Percentiles rank a stretch among this genome's conserved stretches.
Evolutionary conservation across 2,888 invertebrate species (phyloP).

Genomic region (Scaeva pyrastri): DNA sequence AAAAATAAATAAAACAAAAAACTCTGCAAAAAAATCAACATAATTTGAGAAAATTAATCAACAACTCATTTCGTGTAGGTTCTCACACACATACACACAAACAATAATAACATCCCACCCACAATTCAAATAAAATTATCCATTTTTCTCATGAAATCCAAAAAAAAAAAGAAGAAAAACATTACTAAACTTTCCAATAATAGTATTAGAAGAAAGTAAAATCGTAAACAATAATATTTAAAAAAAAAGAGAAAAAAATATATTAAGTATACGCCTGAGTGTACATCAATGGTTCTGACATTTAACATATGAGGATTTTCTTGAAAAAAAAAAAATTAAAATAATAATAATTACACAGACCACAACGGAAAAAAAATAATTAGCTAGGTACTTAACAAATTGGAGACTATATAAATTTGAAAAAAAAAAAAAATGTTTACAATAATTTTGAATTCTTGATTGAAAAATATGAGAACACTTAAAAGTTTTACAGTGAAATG

Average conservation of each 20-base stretch:
- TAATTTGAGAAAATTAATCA: slow-evolving; percentile 9
- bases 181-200: slow-evolving; percentile 21
- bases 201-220: slow-evolving; percentile 1
- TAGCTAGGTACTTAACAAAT: too few species aligned
- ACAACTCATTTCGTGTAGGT: not conserved
- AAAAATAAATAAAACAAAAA: not conserved
- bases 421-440: too few species aligned
- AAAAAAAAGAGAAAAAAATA: not conserved
- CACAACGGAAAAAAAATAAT: too few species aligned
- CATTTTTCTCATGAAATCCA: not conserved
- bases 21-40: not conserved
- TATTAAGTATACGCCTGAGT: slow-evolving; percentile 61
- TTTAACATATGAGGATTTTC: not conserved
- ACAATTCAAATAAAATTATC: not conserved
- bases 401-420: too few species aligned
- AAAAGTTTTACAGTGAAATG: too few species aligned
- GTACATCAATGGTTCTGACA: slow-evolving; percentile 11
- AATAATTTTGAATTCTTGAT: too few species aligned
- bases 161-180: not conserved
- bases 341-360: too few species aligned
- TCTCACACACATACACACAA: not conserved
- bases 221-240: slow-evolving; percentile 36
- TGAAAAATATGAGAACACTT: too few species aligned
- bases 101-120: not conserved
- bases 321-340: too few species aligned